Evolutionary conservation across 1,140 invertebrate genomes (phyloP).

Genomic region (Euura lappo): DNA sequence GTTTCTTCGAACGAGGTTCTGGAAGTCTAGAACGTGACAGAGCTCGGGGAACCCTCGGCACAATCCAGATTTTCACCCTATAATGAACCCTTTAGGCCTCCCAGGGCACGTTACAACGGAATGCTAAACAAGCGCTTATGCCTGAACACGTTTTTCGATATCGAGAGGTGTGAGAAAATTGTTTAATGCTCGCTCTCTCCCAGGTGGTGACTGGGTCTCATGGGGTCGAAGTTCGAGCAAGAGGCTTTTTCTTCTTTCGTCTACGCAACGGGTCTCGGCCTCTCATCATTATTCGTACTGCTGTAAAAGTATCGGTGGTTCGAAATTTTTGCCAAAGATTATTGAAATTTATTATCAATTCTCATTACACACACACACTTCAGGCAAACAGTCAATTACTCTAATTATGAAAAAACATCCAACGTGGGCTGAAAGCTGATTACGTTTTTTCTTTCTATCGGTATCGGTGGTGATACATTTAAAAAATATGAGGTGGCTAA

Average conservation of each 20-base stretch:
- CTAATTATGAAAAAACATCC: too few relatives aligned
- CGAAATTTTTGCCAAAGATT: not conserved
- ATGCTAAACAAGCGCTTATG: not conserved
- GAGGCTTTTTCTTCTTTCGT: not conserved
- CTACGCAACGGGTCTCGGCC: not conserved
- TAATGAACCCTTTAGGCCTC: not conserved
- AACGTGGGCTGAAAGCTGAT: not conserved
- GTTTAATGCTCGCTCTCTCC: not conserved
- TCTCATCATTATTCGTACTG: too few relatives aligned
- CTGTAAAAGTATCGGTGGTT: too few relatives aligned
- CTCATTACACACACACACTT: not conserved
- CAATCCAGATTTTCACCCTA: not conserved
- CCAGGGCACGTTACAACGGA: not conserved
- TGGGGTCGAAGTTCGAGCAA: not conserved
- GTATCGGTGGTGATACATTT: not conserved
- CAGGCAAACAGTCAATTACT: too few relatives aligned
- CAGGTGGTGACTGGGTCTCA: not conserved
- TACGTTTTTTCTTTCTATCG: not conserved
- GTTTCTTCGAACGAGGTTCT: too few relatives aligned
- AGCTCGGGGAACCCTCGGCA: not conserved
- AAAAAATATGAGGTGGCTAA: not conserved
- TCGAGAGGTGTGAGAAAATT: not conserved
- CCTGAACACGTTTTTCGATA: slow-evolving; percentile 1
- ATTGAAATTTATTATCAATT: not conserved
- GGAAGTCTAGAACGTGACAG: too few relatives aligned